Evolutionary conservation across 2,113 vertebrate genomes (phyloP).

Genomic region (Pyrgilauda ruficollis): DNA sequence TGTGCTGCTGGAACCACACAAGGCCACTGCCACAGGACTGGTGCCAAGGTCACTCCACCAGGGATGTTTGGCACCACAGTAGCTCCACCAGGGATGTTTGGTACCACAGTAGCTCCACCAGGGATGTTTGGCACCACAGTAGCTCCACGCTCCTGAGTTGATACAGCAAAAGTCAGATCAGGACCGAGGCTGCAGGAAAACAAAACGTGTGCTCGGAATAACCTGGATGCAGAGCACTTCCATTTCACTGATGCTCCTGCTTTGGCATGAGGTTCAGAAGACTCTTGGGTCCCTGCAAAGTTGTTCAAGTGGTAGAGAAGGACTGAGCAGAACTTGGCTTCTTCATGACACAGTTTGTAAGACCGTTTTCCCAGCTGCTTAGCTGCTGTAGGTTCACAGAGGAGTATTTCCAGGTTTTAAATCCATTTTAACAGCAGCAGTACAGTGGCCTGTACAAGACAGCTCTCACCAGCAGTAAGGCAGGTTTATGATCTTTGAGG

Average conservation of each 20-base stretch:
- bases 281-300: not conserved
- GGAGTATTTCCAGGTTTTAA: not conserved
- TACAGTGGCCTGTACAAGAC: not conserved
- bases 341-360: not conserved
- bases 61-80: no score
- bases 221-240: not conserved
- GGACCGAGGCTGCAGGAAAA: not conserved
- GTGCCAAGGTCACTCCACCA: not conserved
- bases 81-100: no score
- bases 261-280: not conserved
- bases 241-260: not conserved
- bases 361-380: not conserved
- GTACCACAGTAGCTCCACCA: not conserved
- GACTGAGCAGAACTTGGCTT: not conserved
- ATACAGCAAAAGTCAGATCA: not conserved
- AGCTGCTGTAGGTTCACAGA: not conserved
- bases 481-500: not conserved
- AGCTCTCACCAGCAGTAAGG: not conserved
- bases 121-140: fast-evolving
- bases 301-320: not conserved
- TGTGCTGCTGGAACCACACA: not conserved
- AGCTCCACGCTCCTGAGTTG: fast-evolving
- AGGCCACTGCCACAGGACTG: not conserved
- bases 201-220: fast-evolving
- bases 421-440: not conserved